Evolutionary conservation across 2,113 vertebrate species (phyloP), one percentile per base, ranked within the genome.

Genomic region (Probosciger aterrimus): DNA sequence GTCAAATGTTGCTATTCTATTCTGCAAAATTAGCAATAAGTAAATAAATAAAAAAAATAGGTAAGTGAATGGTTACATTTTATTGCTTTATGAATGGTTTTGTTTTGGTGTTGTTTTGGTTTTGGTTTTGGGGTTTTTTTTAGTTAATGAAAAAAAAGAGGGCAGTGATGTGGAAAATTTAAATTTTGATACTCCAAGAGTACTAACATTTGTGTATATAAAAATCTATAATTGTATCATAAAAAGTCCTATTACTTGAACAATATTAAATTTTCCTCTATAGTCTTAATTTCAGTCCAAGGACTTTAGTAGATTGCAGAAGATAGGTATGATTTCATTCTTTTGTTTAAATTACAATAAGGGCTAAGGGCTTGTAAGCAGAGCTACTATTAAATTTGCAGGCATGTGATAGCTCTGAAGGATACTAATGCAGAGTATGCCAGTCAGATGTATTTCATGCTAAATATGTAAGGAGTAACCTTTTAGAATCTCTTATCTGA

Each of bases 161-260:
- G 39, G 20, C 8, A 76, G 7, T 79, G 25, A 43, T 7, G 46
- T 13, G 11, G 33, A 69, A 86, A 64, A 92, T 6, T 46, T 25
- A 41, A 50, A 57, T 5, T 52, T 46, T 84, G 27, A 52, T 43
- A 35, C 19, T 20, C 12, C 14, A 64, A 49, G 31, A 64, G 28
- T 35, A 20, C 7, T 19, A 60, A n/a, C 4, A 69, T 44, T 60
- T 27, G 14, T 46, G 9, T 18, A 37, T 41, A 31, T 46, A 18
- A 0, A 0, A 0, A 44, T 24, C 14, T 80, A 4, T 69, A 37
- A 69, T n/a, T 68, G 5, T 18, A 55, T 12, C 53, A 43, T 37
- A n/a, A 1, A 60, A 4, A 4, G 27, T n/a, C 24, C 30, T 64
- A 53, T 24, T 37, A 2, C 41, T 82, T 52, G 7, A 60, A 43